A percentile compares a stretch with the other conserved stretches of the same genome.
Conservation (phyloP, 1,140 invertebrate species). For the Drosophila novamexicana region DNA sequence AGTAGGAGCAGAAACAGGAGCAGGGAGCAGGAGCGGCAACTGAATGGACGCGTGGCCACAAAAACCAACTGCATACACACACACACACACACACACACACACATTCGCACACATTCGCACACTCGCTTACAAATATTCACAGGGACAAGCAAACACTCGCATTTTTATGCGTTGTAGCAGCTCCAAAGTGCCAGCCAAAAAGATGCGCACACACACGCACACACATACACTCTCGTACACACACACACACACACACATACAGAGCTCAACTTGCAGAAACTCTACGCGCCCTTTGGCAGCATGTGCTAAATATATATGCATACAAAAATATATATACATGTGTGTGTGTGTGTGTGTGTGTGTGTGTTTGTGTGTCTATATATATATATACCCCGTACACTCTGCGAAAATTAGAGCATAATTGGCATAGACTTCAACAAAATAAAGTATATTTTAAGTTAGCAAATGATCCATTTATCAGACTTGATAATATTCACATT, state of each 20-base stretch:
- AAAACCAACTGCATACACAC: conserved; percentile 55
- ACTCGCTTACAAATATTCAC: conserved; percentile 15
- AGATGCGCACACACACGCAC: conserved; percentile 34
- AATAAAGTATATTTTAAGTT: too few relatives aligned
- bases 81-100: conserved; percentile 18
- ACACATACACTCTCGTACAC: conserved; percentile 38
- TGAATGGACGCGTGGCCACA: conserved; percentile 55
- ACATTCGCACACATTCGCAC: not conserved
- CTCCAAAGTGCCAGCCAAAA: conserved; percentile 45
- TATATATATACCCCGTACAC: not conserved
- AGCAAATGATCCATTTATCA: too few relatives aligned
- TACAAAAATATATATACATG: not conserved
- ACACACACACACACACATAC: not conserved
- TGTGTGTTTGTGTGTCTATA: not conserved
- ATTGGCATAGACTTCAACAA: too few relatives aligned
- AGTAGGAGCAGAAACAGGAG: not conserved
- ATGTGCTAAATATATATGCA: conserved; percentile 57
- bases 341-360: not conserved
- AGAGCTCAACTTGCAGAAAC: too few relatives aligned
- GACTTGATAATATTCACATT: too few relatives aligned
- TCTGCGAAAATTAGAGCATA: too few relatives aligned
- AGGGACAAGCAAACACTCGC: conserved; percentile 40
- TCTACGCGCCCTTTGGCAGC: conserved; percentile 29
- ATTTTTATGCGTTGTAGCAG: conserved; percentile 51
- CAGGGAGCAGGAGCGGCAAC: not conserved